Evolutionary conservation across 2,113 vertebrate genomes (phyloP).

Genomic region (Fregata magnificens): DNA sequence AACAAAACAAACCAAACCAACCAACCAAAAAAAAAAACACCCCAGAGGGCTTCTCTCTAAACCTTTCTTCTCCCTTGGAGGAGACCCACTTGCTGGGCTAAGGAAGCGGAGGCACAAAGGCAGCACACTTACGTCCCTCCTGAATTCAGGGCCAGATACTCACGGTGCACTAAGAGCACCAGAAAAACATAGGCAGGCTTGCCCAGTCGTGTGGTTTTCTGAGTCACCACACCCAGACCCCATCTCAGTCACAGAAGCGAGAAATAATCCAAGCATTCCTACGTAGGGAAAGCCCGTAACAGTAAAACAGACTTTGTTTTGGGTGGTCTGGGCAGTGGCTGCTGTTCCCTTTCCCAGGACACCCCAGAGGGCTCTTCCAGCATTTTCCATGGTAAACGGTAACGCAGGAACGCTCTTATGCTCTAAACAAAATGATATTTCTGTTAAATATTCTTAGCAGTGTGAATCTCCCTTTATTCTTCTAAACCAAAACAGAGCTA

Average conservation of each 20-base stretch:
- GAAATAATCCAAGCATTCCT: not conserved
- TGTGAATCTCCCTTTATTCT: not conserved
- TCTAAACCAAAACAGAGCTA: not conserved
- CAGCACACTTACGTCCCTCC: not conserved
- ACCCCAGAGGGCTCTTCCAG: not conserved
- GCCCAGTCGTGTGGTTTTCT: not conserved
- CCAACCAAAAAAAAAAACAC: too few relatives aligned
- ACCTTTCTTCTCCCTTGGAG: not conserved
- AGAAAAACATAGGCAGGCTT: not conserved
- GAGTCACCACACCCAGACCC: not conserved
- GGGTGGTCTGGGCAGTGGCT: not conserved
- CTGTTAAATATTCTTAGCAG: not conserved
- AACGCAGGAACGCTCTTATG: accelerated
- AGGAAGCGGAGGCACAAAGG: not conserved
- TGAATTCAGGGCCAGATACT: not conserved
- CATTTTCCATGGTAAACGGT: not conserved
- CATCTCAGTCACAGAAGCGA: not conserved
- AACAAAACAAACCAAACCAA: not conserved
- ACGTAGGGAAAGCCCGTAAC: not conserved
- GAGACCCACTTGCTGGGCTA: not conserved
- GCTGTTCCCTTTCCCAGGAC: not conserved
- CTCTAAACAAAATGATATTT: not conserved
- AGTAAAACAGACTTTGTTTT: not conserved
- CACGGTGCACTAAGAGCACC: not conserved
- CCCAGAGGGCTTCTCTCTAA: not conserved